phyloP scores from a whole-genome alignment of 2,888 invertebrate species.

The Furcula furcula region DNA sequence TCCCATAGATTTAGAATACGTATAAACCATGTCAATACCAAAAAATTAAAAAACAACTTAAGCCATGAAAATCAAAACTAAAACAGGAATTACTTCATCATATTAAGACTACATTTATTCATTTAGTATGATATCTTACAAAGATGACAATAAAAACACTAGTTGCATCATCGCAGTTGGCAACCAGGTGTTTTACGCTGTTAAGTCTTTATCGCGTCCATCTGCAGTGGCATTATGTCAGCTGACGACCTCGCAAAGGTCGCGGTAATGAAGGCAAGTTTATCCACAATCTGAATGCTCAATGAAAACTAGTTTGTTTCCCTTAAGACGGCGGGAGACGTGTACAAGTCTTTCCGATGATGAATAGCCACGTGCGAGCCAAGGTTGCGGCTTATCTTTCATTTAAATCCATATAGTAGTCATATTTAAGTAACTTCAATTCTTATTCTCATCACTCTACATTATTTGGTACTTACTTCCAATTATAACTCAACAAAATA shows the following conservation, averaged over 20 bases:
- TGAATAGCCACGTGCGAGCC: constrained; percentile 27
- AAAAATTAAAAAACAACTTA: too few relatives aligned
- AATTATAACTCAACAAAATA: too few relatives aligned
- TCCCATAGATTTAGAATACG: too few relatives aligned
- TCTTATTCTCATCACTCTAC: too few relatives aligned
- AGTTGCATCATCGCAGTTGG: not conserved
- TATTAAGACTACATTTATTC: too few relatives aligned
- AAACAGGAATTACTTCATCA: too few relatives aligned
- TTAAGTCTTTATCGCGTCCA: constrained; percentile 15
- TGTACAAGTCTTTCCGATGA: constrained; percentile 19
- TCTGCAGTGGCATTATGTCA: constrained; percentile 43
- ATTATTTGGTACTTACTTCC: too few relatives aligned
- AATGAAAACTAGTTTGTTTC: constrained; percentile 65
- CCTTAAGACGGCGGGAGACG: constrained; percentile 27
- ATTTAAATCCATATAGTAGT: too few relatives aligned
- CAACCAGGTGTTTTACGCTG: constrained; percentile 13
- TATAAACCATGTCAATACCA: too few relatives aligned
- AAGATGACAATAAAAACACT: not conserved
- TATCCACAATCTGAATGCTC: constrained; percentile 36
- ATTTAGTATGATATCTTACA: too few relatives aligned
- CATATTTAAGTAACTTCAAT: too few relatives aligned
- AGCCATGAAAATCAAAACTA: too few relatives aligned
- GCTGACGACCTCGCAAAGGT: constrained; percentile 64
- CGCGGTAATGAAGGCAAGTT: constrained; percentile 48
- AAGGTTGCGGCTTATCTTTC: constrained; percentile 19